phyloP scores from a whole-genome alignment of 2,113 vertebrate species.

The Perca fluviatilis region DNA sequence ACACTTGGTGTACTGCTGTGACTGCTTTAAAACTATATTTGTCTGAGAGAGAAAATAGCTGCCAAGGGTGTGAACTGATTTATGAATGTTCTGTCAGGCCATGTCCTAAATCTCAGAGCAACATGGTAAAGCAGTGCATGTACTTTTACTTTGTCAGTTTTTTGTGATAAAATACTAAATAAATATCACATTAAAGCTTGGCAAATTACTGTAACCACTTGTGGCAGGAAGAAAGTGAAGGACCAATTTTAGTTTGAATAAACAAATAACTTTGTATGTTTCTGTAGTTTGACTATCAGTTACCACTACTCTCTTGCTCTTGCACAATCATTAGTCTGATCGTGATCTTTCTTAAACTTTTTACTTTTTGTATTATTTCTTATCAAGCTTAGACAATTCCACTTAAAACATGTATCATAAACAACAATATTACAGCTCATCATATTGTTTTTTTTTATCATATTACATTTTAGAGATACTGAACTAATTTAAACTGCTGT shows the following conservation, averaged over 20 bases:
- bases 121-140: conserved; percentile 14
- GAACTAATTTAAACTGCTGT: background rate
- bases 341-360: background rate
- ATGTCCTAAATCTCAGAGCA: conserved; percentile 35
- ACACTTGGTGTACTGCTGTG: conserved; percentile 15
- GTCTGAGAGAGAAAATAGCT: conserved; percentile 68
- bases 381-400: background rate
- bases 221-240: background rate
- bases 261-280: background rate
- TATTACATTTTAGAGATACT: background rate
- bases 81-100: conserved; percentile 53
- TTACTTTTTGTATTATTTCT: background rate
- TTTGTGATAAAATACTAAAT: background rate
- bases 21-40: conserved; percentile 59
- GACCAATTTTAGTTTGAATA: background rate
- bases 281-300: background rate
- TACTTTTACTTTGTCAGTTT: conserved; percentile 7
- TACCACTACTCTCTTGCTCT: no score
- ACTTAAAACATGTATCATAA: background rate
- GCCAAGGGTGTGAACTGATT: conserved; percentile 62
- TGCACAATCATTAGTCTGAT: background rate
- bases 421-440: background rate
- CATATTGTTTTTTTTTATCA: background rate
- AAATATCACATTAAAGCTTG: background rate
- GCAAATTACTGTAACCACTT: background rate